A percentile compares a stretch with the other conserved stretches of the same genome.
Evolutionary conservation across 2,888 invertebrate genomes (phyloP).

Genomic region (Cabera pusaria): DNA sequence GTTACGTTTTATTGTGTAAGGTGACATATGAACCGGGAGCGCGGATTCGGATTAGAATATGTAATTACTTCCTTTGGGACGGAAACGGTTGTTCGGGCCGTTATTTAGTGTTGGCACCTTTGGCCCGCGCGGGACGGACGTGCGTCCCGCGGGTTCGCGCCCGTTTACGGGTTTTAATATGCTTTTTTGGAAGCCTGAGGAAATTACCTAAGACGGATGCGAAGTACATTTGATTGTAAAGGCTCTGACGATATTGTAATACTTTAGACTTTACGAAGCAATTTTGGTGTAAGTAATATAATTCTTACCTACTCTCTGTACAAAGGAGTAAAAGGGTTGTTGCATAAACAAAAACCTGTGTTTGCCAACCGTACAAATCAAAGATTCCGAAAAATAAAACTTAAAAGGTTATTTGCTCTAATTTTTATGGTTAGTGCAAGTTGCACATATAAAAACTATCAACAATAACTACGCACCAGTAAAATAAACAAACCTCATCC

Average conservation of each 20-base stretch:
- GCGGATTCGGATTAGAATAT: slow-evolving; percentile 78
- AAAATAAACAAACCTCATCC: slow-evolving; percentile 74
- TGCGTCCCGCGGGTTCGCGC: slow-evolving; percentile 35
- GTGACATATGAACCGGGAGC: slow-evolving; percentile 80
- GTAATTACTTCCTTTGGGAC: slow-evolving; percentile 83
- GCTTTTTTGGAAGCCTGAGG: slow-evolving; percentile 17
- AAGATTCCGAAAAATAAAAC: slow-evolving; percentile 2
- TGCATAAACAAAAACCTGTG: too few relatives aligned
- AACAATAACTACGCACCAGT: slow-evolving; percentile 59
- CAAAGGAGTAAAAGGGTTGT: too few relatives aligned
- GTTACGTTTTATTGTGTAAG: slow-evolving; percentile 63
- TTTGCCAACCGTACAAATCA: too few relatives aligned
- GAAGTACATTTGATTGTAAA: neutral
- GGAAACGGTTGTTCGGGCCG: slow-evolving; percentile 71
- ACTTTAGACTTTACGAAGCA: too few relatives aligned
- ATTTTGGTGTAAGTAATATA: too few relatives aligned
- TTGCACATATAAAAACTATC: slow-evolving; percentile 49
- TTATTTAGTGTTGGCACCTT: slow-evolving; percentile 61
- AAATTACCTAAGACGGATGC: slow-evolving; percentile 10
- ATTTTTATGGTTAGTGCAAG: slow-evolving; percentile 28
- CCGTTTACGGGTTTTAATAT: slow-evolving; percentile 38
- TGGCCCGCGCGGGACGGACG: slow-evolving; percentile 33
- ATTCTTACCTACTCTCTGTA: too few relatives aligned
- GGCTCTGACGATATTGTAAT: too few relatives aligned
- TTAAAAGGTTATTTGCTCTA: slow-evolving; percentile 19